These are phyloP conservation scores for Dasypogon diadema DNA, from an alignment of 2,888 invertebrate species.

Conservation along the genomic window DNA sequence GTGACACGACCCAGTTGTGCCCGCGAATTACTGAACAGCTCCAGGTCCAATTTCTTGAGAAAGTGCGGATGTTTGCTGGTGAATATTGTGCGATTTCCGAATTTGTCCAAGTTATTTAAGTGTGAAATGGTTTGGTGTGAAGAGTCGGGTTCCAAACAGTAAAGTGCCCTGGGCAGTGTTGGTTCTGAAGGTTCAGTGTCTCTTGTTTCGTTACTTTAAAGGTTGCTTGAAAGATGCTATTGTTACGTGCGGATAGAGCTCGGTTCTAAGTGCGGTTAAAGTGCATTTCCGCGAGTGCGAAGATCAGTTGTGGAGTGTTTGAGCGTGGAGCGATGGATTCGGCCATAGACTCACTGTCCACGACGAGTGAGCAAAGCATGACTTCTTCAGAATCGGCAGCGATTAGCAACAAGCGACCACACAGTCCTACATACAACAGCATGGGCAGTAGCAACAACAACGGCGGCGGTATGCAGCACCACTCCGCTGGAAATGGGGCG, in stretches of 20 bases:
- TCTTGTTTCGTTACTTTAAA: too few species aligned
- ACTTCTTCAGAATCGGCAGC: slow-evolving; percentile 69
- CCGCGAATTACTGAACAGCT: background rate
- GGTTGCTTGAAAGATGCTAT: too few species aligned
- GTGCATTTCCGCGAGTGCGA: background rate
- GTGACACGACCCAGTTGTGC: background rate
- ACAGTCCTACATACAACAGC: slow-evolving; percentile 65
- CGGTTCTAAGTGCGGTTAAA: background rate
- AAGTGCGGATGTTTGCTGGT: background rate
- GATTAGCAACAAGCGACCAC: slow-evolving; percentile 60
- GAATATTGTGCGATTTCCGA: too few species aligned
- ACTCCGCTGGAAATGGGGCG: slow-evolving; percentile 60
- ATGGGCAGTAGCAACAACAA: slow-evolving; percentile 63
- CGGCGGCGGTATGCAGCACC: slow-evolving; percentile 48
- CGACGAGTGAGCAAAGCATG: slow-evolving; percentile 71
- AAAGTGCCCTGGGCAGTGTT: too few species aligned
- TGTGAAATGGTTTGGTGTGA: background rate
- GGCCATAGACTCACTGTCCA: slow-evolving; percentile 71
- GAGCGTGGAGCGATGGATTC: slow-evolving; percentile 69
- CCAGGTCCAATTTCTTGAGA: background rate
- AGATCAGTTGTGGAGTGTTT: background rate
- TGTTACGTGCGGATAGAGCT: background rate
- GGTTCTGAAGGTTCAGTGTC: too few species aligned
- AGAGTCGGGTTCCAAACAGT: too few species aligned
- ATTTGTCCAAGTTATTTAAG: too few species aligned